Evolutionary conservation across 2,888 invertebrate genomes (phyloP).

Genomic region (Agonopterix heracliana): DNA sequence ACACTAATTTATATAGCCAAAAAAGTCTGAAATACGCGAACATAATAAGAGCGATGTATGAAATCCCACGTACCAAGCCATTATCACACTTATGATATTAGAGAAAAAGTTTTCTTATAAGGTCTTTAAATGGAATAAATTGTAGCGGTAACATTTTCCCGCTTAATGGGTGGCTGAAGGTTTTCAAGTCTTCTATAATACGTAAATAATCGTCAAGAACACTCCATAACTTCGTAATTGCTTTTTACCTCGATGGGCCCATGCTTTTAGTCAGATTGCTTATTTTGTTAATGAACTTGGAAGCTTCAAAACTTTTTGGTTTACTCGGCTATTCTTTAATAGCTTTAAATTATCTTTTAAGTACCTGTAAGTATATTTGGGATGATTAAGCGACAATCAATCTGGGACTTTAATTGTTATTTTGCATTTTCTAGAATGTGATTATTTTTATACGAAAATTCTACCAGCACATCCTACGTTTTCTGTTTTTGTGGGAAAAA

Average conservation of each 20-base stretch:
- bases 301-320: conserved; percentile 50
- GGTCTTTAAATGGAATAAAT: too few relatives aligned
- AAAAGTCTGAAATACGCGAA: too few relatives aligned
- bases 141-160: conserved; percentile 18
- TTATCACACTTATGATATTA: too few relatives aligned
- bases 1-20: too few relatives aligned
- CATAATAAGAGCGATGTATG: too few relatives aligned
- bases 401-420: neutral
- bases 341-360: conserved; percentile 41
- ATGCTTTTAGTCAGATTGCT: conserved; percentile 68
- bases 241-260: conserved; percentile 57
- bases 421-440: too few relatives aligned
- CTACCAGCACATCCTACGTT: too few relatives aligned
- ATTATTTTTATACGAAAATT: neutral
- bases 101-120: too few relatives aligned
- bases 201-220: conserved; percentile 57
- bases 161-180: conserved; percentile 21
- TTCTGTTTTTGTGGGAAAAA: too few relatives aligned
- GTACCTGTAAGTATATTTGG: conserved; percentile 32
- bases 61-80: too few relatives aligned
- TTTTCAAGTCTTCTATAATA: conserved; percentile 34
- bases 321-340: conserved; percentile 35
- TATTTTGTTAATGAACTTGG: conserved; percentile 65
- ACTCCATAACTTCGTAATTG: conserved; percentile 64
- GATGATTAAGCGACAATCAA: conserved; percentile 26